A percentile compares a stretch with the other conserved stretches of the same genome.
Evolutionary conservation across 2,888 invertebrate genomes (phyloP).

Genomic region (Lasius platythorax): DNA sequence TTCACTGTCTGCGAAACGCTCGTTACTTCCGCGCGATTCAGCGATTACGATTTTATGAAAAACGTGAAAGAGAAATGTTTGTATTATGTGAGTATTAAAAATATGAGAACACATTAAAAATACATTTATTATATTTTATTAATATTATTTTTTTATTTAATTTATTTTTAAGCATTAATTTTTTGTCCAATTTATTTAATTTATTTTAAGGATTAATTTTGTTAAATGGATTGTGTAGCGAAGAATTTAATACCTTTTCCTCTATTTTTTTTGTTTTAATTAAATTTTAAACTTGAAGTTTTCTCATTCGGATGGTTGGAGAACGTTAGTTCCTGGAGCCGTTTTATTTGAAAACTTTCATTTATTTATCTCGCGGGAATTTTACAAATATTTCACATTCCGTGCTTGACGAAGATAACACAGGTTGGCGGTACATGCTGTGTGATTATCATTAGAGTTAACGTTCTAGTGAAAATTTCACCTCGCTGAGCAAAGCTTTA

Average conservation of each 20-base stretch:
- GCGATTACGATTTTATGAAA: background rate
- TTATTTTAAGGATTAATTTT: too few species aligned
- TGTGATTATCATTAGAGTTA: slow-evolving; percentile 12
- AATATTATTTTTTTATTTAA: background rate
- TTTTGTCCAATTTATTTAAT: too few species aligned
- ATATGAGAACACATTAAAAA: background rate
- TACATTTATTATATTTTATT: background rate
- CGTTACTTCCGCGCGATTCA: slow-evolving; percentile 11
- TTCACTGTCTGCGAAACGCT: background rate
- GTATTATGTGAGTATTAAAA: background rate
- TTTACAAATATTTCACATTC: slow-evolving; percentile 35
- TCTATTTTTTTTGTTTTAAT: background rate
- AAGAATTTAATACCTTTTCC: background rate
- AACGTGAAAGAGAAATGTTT: background rate
- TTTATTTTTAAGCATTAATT: too few species aligned
- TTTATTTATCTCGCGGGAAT: slow-evolving; percentile 6
- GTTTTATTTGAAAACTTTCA: background rate
- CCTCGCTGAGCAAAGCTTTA: background rate
- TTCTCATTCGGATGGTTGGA: background rate
- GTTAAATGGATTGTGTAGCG: background rate
- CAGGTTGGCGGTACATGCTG: background rate
- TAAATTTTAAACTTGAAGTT: background rate
- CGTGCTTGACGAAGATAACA: background rate
- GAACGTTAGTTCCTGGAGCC: too few species aligned
- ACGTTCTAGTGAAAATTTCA: slow-evolving; percentile 21